Base-by-base conservation (phyloP, 2,113 vertebrate genomes). In the Lepidothrix coronata region DNA sequence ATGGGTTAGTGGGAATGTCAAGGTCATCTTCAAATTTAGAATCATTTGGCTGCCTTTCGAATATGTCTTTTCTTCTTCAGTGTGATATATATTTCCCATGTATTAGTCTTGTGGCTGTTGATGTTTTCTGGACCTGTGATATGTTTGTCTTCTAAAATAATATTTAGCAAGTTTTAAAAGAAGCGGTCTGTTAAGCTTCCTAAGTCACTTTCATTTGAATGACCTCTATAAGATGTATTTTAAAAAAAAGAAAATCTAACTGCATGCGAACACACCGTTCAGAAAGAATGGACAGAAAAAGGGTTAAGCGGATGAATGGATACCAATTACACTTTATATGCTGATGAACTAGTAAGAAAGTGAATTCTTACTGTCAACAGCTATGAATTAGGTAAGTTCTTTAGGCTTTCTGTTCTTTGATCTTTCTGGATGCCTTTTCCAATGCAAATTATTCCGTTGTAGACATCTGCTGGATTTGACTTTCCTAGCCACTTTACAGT, bases 1-100 rank as follows among this genome's bases (percentile, higher is more conserved):
- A 51, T 82, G 31, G 25, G 80, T 87, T 94, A 93, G 41, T 85
- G n/a, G 52, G 25, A 77, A 66, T n/a, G 65, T 91, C 87, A 95
- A 93, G 93, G 88, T 94, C 88, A 81, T 90, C 66, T 35, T 84
- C 65, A 75, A 74, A 86, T 91, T 76, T 28, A 71, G 63, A 77
- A 28, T 37, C 52, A 30, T 76, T 70, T 70, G 74, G 11, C n/a
- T 85, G 54, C 33, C 3, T 3, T 65, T 73, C 68, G 59, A 86
- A 55, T 37, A n/a, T 27, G 31, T 39, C 10, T 58, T 52, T 22
- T 81, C 51, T 81, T 87, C 39, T 70, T 77, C 48, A 43, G 10
- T 88, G 35, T 73, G 13, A 0, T 14, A 8, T 19, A 2, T 19
- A 2, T 83, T 94, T 54, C 76, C 71, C 14, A 1, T 82, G 2